Base-by-base conservation (phyloP, 2,888 invertebrate genomes). In the Iphiclides podalirius region DNA sequence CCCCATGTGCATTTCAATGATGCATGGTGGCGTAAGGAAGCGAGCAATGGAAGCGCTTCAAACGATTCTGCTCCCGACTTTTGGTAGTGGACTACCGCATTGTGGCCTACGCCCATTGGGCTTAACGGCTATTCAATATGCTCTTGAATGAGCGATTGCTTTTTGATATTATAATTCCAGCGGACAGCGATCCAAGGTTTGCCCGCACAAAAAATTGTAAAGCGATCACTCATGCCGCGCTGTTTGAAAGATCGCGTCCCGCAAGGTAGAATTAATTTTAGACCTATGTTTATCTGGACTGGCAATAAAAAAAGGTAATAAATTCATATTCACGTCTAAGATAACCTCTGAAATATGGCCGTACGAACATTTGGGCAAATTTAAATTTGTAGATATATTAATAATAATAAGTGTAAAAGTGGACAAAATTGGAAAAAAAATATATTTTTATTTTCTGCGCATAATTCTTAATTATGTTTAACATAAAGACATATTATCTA, bases 81-180 rank as follows among this genome's bases (percentile, higher is more conserved):
- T 37, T 46, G 1, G 15, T 20, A 37, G 49, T 51, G 35, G 60
- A 64, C 63, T 15, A 37, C 64, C 62, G 69, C 67, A 81, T 83
- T 84, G 78, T 81, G 72, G 70, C 82, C 79, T 78, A 85, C 85
- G 85, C 86, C 83, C 83, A 79, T 74, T 70, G 65, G 67, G 66
- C 73, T 70, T 84, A 85, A 87, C 80, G 79, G 83, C 87, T 82
- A 86, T 88, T 88, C 87, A 88, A 88, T 87, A 77, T 71, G 68
- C 69, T 68, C 70, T 74, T 85, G 83, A 86, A 86, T 87, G 80
- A 86, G 79, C 76, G 82, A 87, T 88, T 86, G 86, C 85, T 85
- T 79, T 83, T 81, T 77, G 79, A 76, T 79, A 71, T 78, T 58
- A 78, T 79, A 82, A 83, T 81, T 80, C 76, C 66, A 70, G 74